Evolutionary conservation across 2,113 vertebrate genomes (phyloP).

Genomic region (Lutjanus erythropterus): DNA sequence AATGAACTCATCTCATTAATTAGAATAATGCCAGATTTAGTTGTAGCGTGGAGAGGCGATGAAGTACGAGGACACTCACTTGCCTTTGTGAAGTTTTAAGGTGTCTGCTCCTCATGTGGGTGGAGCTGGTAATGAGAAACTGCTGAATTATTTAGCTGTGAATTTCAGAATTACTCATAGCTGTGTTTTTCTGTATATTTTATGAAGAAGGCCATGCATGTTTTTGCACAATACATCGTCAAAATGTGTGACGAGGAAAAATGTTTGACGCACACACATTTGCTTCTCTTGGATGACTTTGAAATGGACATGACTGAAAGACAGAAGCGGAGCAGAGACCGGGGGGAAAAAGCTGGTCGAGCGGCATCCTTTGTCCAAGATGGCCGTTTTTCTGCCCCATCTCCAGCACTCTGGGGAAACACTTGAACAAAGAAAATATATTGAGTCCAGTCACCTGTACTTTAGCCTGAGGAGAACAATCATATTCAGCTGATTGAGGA

Average conservation of each 20-base stretch:
- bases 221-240: background rate
- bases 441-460: slow-evolving; percentile 35
- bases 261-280: background rate
- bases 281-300: slow-evolving; percentile 36
- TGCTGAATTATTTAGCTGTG: slow-evolving; percentile 61
- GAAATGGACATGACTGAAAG: slow-evolving; percentile 25
- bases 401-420: slow-evolving; percentile 56
- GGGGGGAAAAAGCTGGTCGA: background rate
- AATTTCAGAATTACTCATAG: slow-evolving; percentile 7
- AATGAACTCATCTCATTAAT: slow-evolving; percentile 78
- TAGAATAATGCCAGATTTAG: slow-evolving; percentile 66
- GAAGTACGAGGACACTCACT: slow-evolving; percentile 54
- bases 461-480: slow-evolving; percentile 70
- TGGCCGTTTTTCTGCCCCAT: slow-evolving; percentile 37
- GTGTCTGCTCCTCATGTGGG: slow-evolving; percentile 40
- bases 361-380: slow-evolving; percentile 17
- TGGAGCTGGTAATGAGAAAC: slow-evolving; percentile 30
- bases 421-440: slow-evolving; percentile 58
- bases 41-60: slow-evolving; percentile 25
- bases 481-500: slow-evolving; percentile 67
- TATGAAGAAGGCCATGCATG: background rate
- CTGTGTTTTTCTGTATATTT: background rate
- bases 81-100: slow-evolving; percentile 61
- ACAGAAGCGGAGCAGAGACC: slow-evolving; percentile 5
- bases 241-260: background rate